A percentile compares a stretch with the other conserved stretches of the same genome.
These are phyloP conservation scores for Proctacanthus coquilletti DNA, from an alignment of 1,140 invertebrate species.

Conservation along the genomic window DNA sequence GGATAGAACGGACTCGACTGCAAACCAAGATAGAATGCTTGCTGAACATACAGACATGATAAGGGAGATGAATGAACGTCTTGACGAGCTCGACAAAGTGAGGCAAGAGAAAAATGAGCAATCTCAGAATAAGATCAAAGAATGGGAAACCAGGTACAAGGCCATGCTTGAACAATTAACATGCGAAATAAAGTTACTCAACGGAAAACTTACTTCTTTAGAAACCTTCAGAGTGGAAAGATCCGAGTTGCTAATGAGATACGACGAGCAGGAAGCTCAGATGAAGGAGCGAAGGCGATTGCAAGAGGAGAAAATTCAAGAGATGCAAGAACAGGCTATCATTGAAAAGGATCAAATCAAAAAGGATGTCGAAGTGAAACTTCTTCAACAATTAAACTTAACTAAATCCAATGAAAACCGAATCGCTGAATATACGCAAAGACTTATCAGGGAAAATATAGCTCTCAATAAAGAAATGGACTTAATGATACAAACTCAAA, in stretches of 20 bases:
- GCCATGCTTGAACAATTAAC: slow-evolving; percentile 68
- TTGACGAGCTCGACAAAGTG: slow-evolving; percentile 42
- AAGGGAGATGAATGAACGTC: slow-evolving; percentile 55
- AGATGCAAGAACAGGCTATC: slow-evolving; percentile 66
- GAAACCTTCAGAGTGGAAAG: slow-evolving; percentile 75
- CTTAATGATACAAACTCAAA: slow-evolving; percentile 40
- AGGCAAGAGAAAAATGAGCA: slow-evolving; percentile 23
- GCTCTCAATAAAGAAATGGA: slow-evolving; percentile 62
- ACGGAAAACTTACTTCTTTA: slow-evolving; percentile 69
- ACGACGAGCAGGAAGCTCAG: slow-evolving; percentile 58
- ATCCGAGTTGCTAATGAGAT: slow-evolving; percentile 67
- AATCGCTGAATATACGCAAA: slow-evolving; percentile 72
- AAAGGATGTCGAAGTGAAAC: slow-evolving; percentile 66
- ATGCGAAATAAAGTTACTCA: slow-evolving; percentile 69
- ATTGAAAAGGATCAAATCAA: slow-evolving; percentile 71
- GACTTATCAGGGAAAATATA: slow-evolving; percentile 66
- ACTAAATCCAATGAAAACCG: slow-evolving; percentile 66
- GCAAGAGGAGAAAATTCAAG: slow-evolving; percentile 59
- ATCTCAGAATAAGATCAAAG: slow-evolving; percentile 37
- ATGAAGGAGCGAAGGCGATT: slow-evolving; percentile 57
- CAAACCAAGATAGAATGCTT: slow-evolving; percentile 59
- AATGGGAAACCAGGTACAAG: slow-evolving; percentile 52
- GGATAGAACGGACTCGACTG: slow-evolving; percentile 66
- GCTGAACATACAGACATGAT: slow-evolving; percentile 60
- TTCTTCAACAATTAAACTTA: slow-evolving; percentile 70